phyloP scores from a whole-genome alignment of 1,140 invertebrate genomes.

The fruit fly (Drosophila melanogaster) region DNA sequence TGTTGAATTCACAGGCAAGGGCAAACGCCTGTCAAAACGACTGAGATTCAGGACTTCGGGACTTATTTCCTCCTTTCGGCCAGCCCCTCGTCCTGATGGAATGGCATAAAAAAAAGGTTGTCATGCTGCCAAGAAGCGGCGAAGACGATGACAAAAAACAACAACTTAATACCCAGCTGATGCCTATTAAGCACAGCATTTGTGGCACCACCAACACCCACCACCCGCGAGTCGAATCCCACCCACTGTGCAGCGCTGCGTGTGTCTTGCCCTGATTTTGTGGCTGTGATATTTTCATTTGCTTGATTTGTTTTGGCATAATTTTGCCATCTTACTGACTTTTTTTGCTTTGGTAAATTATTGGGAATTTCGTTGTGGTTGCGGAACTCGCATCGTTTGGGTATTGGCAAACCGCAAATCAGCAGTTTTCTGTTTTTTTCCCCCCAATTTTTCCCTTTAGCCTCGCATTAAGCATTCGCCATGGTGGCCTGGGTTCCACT shows the following conservation, averaged over 20 bases:
- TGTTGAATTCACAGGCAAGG: constrained; percentile 53
- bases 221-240: neutral
- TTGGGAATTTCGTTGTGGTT: constrained; percentile 3
- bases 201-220: constrained; percentile 53
- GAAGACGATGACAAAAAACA: constrained; percentile 70
- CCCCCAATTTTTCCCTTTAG: constrained; percentile 6
- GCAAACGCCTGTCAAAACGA: constrained; percentile 63
- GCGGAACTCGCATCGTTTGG: constrained; percentile 3
- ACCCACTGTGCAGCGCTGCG: constrained; percentile 45
- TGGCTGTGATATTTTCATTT: constrained; percentile 81
- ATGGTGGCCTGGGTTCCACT: constrained; percentile 29
- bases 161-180: constrained; percentile 83
- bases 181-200: constrained; percentile 83
- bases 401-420: constrained; percentile 72
- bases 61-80: neutral
- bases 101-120: constrained; percentile 65
- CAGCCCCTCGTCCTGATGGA: neutral
- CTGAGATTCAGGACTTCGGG: constrained; percentile 30
- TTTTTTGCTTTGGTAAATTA: constrained; percentile 16
- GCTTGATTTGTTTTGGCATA: constrained; percentile 83
- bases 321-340: constrained; percentile 51
- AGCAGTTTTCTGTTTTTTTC: constrained; percentile 46
- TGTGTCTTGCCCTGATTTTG: constrained; percentile 74
- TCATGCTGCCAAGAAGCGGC: constrained; percentile 68
- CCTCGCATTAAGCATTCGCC: constrained; percentile 70